These are phyloP conservation scores for Drosophila kambysellisi DNA, from an alignment of 2,888 invertebrate species.

Conservation along the genomic window DNA sequence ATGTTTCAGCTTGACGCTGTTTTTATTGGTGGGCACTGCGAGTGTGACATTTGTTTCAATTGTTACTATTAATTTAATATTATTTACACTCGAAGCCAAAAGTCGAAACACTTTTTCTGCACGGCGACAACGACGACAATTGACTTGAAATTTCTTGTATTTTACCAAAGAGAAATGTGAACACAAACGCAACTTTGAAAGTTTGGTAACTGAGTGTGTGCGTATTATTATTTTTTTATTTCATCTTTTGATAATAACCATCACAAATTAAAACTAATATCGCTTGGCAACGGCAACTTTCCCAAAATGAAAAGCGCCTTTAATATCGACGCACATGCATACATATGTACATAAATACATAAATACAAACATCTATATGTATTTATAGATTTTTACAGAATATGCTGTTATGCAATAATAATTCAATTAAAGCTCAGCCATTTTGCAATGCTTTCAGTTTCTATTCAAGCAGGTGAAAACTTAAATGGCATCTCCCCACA, in stretches of 20 bases:
- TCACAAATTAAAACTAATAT: constrained; percentile 70
- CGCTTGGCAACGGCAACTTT: constrained; percentile 60
- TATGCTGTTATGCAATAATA: constrained; percentile 61
- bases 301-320: constrained; percentile 73
- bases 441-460: constrained; percentile 77
- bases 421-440: constrained; percentile 66
- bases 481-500: background rate
- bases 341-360: background rate
- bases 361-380: background rate
- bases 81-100: constrained; percentile 50
- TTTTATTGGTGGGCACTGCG: constrained; percentile 44
- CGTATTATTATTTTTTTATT: constrained; percentile 53
- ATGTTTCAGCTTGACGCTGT: constrained; percentile 56
- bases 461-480: constrained; percentile 49
- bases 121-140: constrained; percentile 66
- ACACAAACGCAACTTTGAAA: constrained; percentile 59
- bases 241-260: constrained; percentile 74
- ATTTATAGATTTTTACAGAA: constrained; percentile 57
- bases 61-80: constrained; percentile 71
- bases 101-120: constrained; percentile 64
- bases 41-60: constrained; percentile 67
- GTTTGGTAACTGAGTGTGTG: constrained; percentile 60
- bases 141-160: constrained; percentile 72
- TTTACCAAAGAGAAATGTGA: constrained; percentile 66
- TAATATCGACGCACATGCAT: constrained; percentile 13